A percentile compares a stretch with the other conserved stretches of the same genome.
phyloP scores from a whole-genome alignment of 2,888 invertebrate species.

The Coenonympha arcania region DNA sequence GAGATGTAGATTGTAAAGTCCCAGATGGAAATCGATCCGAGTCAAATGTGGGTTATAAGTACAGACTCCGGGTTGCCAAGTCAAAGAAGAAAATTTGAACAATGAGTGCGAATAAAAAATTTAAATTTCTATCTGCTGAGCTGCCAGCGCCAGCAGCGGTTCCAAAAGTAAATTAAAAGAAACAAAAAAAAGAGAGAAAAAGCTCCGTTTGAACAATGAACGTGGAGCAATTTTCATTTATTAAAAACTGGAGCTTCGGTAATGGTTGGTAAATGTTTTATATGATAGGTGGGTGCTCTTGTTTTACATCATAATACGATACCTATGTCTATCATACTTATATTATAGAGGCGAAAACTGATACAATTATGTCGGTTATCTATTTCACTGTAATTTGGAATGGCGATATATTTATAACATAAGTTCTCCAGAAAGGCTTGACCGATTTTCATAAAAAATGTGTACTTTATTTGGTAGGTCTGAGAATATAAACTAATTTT shows the following conservation, averaged over 20 bases:
- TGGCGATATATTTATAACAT: too few relatives aligned
- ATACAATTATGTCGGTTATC: too few relatives aligned
- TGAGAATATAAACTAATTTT: too few relatives aligned
- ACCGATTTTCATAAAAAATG: too few relatives aligned
- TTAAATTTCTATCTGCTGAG: background rate
- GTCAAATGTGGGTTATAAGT: background rate
- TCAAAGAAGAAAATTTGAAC: background rate
- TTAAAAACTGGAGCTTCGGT: slow-evolving; percentile 4
- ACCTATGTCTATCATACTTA: too few relatives aligned
- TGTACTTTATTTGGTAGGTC: too few relatives aligned
- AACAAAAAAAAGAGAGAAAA: slow-evolving; percentile 7
- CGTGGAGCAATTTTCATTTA: slow-evolving; percentile 10
- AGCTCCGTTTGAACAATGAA: slow-evolving; percentile 3
- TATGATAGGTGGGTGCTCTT: background rate
- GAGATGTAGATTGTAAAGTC: too few relatives aligned
- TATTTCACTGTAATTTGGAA: too few relatives aligned
- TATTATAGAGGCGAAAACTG: too few relatives aligned
- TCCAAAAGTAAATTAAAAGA: slow-evolving; percentile 12
- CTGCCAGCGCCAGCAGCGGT: slow-evolving; percentile 11
- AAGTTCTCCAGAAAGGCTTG: too few relatives aligned
- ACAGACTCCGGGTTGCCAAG: background rate
- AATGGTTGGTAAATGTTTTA: slow-evolving; percentile 1
- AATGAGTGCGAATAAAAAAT: background rate
- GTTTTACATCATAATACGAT: too few relatives aligned
- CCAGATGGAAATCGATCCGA: too few relatives aligned